Evolutionary conservation across 2,113 vertebrate genomes (phyloP).

Genomic region (Coptodon bakossiorum): DNA sequence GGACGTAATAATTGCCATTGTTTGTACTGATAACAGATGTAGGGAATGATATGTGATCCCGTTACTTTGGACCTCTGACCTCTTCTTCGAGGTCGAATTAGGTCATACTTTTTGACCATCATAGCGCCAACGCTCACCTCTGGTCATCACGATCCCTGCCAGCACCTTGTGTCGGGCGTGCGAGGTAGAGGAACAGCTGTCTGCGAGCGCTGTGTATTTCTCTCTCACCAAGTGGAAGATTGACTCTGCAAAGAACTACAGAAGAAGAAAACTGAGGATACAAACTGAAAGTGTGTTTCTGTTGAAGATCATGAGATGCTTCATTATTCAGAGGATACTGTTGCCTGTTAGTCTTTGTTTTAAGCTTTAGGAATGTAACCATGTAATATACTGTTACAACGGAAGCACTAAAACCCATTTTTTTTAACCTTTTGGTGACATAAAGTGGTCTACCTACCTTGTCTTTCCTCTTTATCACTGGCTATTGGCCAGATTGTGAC

Average conservation of each 20-base stretch:
- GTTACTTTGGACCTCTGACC: neutral
- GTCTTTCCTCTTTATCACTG: neutral
- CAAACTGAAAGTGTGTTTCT: neutral
- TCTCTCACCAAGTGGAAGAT: conserved; percentile 46
- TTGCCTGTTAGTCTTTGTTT: neutral
- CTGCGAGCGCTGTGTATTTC: conserved; percentile 22
- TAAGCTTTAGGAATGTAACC: neutral
- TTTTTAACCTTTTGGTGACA: neutral
- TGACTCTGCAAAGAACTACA: conserved; percentile 54
- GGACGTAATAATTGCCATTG: too few relatives aligned
- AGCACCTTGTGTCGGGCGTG: conserved; percentile 31
- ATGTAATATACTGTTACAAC: neutral
- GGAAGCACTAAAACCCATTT: accelerated
- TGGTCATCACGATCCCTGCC: conserved; percentile 55
- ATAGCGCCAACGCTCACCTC: conserved; percentile 14
- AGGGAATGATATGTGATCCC: neutral
- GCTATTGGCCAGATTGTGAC: neutral
- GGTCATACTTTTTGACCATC: neutral
- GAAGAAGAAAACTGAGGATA: neutral
- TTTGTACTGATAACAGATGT: neutral
- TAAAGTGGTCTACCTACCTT: neutral
- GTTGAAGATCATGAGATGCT: neutral
- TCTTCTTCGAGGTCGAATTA: accelerated
- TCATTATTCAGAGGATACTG: neutral
- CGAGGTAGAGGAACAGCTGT: neutral